Percentiles rank a stretch among this genome's conserved stretches.
These are phyloP conservation scores for Agrilus biguttatus DNA, from an alignment of 2,888 invertebrate species.

Conservation along the genomic window DNA sequence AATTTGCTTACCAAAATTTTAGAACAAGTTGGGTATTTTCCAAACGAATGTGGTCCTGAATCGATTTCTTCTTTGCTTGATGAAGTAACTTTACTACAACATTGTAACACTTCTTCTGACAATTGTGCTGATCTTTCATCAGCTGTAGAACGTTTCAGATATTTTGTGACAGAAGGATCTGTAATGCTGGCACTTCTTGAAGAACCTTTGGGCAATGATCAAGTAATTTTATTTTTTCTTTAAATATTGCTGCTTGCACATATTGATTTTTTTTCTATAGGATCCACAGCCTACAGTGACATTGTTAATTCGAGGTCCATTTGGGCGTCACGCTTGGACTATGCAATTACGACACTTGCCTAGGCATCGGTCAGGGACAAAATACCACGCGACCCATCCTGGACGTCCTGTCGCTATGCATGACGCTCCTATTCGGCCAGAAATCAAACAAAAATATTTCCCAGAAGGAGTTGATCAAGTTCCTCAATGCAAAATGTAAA, in stretches of 20 bases:
- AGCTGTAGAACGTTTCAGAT: constrained; percentile 59
- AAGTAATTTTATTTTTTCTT: constrained; percentile 14
- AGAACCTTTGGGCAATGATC: constrained; percentile 69
- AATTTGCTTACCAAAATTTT: constrained; percentile 79
- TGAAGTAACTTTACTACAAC: constrained; percentile 67
- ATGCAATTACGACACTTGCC: constrained; percentile 79
- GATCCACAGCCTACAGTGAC: constrained; percentile 89
- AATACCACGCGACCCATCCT: constrained; percentile 45
- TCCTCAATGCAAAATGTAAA: constrained; percentile 67
- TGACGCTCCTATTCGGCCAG: constrained; percentile 50
- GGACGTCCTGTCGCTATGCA: constrained; percentile 65
- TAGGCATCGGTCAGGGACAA: constrained; percentile 59
- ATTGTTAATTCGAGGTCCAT: constrained; percentile 80
- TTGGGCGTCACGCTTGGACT: constrained; percentile 92
- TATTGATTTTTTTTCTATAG: constrained; percentile 28
- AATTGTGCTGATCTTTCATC: constrained; percentile 36
- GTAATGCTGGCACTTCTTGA: constrained; percentile 81
- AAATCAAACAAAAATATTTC: constrained; percentile 59
- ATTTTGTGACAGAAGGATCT: constrained; percentile 84
- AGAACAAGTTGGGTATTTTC: constrained; percentile 79
- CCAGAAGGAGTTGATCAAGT: constrained; percentile 69
- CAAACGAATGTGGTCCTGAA: constrained; percentile 71
- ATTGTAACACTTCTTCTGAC: constrained; percentile 51
- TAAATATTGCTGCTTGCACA: not conserved
- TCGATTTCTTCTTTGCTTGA: constrained; percentile 77